Conservation (phyloP, 1,140 invertebrate species). For the Metopolophium dirhodum region DNA sequence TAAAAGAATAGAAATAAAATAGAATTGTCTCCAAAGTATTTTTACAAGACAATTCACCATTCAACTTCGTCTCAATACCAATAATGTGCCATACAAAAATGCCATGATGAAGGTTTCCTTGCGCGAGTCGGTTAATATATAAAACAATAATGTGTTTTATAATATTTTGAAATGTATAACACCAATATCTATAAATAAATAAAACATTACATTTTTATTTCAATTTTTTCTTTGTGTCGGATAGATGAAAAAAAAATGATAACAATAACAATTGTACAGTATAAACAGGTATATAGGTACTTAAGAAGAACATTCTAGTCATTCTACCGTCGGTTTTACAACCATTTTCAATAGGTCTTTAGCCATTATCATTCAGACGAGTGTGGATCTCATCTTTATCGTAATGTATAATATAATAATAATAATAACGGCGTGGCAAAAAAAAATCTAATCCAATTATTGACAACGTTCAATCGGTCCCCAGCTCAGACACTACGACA, state of each 20-base stretch:
- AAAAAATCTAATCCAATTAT: conserved; percentile 26
- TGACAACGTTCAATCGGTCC: background rate
- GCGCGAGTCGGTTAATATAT: too few relatives aligned
- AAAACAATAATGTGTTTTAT: background rate
- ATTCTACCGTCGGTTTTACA: background rate
- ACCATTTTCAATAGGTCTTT: background rate
- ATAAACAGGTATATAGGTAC: background rate
- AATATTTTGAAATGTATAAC: background rate
- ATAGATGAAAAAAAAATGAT: background rate
- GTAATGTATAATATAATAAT: background rate
- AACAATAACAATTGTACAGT: background rate
- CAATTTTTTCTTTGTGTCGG: background rate
- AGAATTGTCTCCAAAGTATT: too few relatives aligned
- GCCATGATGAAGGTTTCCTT: too few relatives aligned
- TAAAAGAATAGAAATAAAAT: too few relatives aligned
- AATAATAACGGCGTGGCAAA: background rate
- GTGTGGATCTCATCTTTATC: background rate
- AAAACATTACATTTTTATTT: background rate
- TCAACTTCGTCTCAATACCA: too few relatives aligned
- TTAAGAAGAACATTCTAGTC: background rate
- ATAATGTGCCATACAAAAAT: too few relatives aligned
- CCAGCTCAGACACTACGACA: background rate
- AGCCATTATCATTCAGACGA: background rate
- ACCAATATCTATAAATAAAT: background rate
- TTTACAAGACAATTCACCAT: too few relatives aligned